A percentile compares a stretch with the other conserved stretches of the same genome.
phyloP scores from a whole-genome alignment of 2,797 vertebrate species.

The Glyptemys insculpta region DNA sequence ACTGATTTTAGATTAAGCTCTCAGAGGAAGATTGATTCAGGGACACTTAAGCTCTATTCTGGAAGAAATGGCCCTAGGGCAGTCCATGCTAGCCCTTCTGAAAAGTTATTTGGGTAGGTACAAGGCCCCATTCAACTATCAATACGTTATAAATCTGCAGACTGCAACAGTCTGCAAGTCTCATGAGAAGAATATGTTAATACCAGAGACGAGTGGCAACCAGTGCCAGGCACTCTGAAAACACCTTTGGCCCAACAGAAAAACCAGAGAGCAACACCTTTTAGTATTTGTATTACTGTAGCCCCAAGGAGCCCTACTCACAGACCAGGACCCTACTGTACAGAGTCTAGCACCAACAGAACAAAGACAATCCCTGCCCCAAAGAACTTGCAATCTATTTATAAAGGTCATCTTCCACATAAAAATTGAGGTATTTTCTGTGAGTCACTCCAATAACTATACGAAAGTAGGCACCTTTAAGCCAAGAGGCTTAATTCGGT shows the following conservation, averaged over 20 bases:
- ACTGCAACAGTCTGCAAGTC: not conserved
- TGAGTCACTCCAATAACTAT: not conserved
- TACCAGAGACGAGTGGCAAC: not conserved
- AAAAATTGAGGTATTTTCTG: not conserved
- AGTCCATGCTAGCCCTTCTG: fast-evolving
- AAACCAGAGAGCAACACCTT: conserved; percentile 2
- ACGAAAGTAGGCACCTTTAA: not conserved
- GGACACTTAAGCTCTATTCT: not conserved
- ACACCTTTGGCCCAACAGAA: not conserved
- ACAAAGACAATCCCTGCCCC: not conserved
- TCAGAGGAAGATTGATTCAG: not conserved
- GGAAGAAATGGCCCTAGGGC: not conserved
- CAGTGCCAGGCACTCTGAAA: not conserved
- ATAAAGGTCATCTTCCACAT: not conserved
- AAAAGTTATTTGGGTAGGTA: not conserved
- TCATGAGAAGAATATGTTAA: not conserved
- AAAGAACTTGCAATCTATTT: not conserved
- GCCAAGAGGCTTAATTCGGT: not conserved
- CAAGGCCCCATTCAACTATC: not conserved
- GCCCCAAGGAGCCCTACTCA: not conserved
- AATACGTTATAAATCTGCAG: not conserved
- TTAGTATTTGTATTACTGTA: not conserved
- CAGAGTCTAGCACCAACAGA: not conserved
- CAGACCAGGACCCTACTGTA: not conserved
- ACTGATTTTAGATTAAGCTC: not conserved